phyloP scores from a whole-genome alignment of 2,888 invertebrate species.

The Erebia aethiops region DNA sequence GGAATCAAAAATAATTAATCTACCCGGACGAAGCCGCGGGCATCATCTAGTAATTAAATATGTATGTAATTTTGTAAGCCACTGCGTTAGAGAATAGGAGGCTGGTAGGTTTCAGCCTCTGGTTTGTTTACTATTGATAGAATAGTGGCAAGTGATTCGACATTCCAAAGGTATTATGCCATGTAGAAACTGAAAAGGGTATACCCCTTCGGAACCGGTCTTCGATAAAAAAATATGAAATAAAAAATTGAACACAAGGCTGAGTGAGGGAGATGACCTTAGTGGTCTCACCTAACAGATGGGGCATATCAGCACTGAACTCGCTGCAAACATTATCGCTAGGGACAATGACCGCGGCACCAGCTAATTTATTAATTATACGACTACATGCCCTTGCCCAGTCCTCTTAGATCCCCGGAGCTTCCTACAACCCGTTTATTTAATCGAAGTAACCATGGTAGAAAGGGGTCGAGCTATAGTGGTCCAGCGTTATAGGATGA shows the following conservation, averaged over 20 bases:
- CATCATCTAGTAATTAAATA: no score
- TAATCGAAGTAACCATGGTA: conserved; percentile 37
- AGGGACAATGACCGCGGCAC: conserved; percentile 73
- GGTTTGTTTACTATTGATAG: no score
- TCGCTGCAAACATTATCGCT: conserved; percentile 71
- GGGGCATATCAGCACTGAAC: conserved; percentile 66
- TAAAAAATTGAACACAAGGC: conserved; percentile 45
- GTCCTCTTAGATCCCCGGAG: conserved; percentile 52
- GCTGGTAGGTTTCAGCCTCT: no score
- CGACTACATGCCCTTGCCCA: conserved; percentile 65
- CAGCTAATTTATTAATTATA: conserved; percentile 80
- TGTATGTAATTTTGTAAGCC: no score
- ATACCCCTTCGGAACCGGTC: not conserved
- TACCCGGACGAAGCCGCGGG: no score
- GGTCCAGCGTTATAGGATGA: conserved; percentile 56
- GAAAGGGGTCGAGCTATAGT: conserved; percentile 51
- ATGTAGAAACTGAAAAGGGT: not conserved
- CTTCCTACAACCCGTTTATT: conserved; percentile 30
- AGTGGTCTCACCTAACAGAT: conserved; percentile 69
- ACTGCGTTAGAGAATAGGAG: no score
- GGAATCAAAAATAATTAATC: no score
- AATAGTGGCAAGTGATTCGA: no score
- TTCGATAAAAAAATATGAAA: conserved; percentile 8
- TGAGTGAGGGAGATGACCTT: conserved; percentile 64
- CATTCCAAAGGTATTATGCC: not conserved